phyloP scores from a whole-genome alignment of 2,113 vertebrate species.

The Romanogobio albipinnatus region DNA sequence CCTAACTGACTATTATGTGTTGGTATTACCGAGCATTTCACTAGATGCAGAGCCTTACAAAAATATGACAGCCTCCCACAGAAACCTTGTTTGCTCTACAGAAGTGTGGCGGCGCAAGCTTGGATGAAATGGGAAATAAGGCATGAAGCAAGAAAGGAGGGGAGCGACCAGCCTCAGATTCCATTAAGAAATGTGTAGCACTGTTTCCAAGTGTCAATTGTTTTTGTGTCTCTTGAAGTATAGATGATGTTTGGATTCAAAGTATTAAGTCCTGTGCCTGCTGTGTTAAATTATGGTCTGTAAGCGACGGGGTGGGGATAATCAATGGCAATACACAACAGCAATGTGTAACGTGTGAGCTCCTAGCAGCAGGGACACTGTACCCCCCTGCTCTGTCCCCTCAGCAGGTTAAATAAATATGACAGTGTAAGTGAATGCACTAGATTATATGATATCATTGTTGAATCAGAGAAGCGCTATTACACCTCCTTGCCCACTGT shows the following conservation, averaged over 20 bases:
- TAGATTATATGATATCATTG: constrained; percentile 93
- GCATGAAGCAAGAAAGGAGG: constrained; percentile 66
- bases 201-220: constrained; percentile 79
- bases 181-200: constrained; percentile 74
- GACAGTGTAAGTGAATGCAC: constrained; percentile 88
- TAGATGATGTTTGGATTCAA: constrained; percentile 80
- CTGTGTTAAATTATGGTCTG: constrained; percentile 98
- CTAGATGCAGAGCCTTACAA: background rate
- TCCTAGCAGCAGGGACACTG: constrained; percentile 88
- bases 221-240: constrained; percentile 80
- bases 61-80: background rate
- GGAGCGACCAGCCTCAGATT: constrained; percentile 72
- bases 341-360: constrained; percentile 91
- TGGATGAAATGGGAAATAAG: constrained; percentile 41
- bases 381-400: constrained; percentile 84
- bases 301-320: constrained; percentile 88
- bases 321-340: constrained; percentile 94
- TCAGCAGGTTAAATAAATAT: constrained; percentile 99
- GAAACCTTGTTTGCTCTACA: constrained; percentile 30
- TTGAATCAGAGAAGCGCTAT: constrained; percentile 81
- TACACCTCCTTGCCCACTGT: constrained; percentile 78
- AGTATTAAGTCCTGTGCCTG: constrained; percentile 83
- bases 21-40: constrained; percentile 1
- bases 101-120: constrained; percentile 30
- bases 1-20: background rate